phyloP scores from a whole-genome alignment of 1,140 invertebrate species.

The Apis cerana region DNA sequence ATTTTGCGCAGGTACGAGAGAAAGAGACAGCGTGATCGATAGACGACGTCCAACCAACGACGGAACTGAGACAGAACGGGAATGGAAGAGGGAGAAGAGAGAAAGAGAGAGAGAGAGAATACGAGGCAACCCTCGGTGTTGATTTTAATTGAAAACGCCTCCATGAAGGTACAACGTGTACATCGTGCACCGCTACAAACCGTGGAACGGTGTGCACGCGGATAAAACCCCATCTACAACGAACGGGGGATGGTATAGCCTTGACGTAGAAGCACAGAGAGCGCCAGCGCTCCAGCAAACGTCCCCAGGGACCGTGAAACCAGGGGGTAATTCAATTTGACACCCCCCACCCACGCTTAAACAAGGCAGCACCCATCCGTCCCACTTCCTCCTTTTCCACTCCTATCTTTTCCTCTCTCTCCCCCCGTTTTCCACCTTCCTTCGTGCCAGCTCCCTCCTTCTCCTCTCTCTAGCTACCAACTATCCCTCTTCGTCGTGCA shows the following conservation, averaged over 20 bases:
- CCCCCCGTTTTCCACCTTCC: neutral
- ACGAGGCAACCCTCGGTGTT: constrained; percentile 65
- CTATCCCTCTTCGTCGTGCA: constrained; percentile 59
- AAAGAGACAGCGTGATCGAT: constrained; percentile 12
- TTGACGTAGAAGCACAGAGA: constrained; percentile 56
- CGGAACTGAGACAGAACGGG: neutral
- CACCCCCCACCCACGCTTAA: constrained; percentile 79
- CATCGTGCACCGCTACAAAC: constrained; percentile 24
- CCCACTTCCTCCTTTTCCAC: constrained; percentile 13
- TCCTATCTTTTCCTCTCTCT: neutral
- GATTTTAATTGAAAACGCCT: constrained; percentile 78
- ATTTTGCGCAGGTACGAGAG: constrained; percentile 38
- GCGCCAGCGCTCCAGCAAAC: constrained; percentile 70
- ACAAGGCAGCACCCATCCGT: constrained; percentile 76
- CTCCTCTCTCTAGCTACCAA: neutral
- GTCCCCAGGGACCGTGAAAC: constrained; percentile 72
- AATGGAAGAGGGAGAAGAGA: neutral
- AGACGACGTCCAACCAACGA: constrained; percentile 1
- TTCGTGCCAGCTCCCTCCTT: neutral
- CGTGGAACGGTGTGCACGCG: constrained; percentile 48
- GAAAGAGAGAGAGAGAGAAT: neutral
- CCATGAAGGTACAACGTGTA: constrained; percentile 60
- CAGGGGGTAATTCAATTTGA: constrained; percentile 80
- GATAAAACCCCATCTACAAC: constrained; percentile 50
- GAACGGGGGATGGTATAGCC: constrained; percentile 24